These are phyloP conservation scores for Phenacoccus solenopsis DNA, from an alignment of 1,140 invertebrate genomes.

Conservation along the genomic window DNA sequence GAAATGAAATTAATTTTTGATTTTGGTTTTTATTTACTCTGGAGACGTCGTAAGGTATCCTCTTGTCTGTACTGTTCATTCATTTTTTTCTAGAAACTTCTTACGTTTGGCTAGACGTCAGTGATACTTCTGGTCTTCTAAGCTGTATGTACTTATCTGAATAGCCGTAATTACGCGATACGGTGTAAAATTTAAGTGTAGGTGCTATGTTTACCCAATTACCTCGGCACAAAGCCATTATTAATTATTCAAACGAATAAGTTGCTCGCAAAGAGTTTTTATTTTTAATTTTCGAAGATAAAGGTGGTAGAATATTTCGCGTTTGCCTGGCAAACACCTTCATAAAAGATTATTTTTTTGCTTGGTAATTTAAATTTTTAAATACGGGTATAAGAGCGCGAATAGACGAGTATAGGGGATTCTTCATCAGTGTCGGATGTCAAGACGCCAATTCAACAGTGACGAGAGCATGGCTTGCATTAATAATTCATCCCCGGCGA, in stretches of 20 bases:
- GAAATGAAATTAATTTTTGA: too few species aligned
- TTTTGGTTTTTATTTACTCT: too few species aligned
- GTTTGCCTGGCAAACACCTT: not conserved
- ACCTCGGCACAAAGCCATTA: not conserved
- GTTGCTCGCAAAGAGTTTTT: not conserved
- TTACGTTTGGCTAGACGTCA: too few species aligned
- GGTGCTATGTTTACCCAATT: not conserved
- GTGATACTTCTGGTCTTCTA: too few species aligned
- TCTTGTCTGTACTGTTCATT: too few species aligned
- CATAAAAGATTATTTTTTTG: not conserved
- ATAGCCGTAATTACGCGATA: not conserved
- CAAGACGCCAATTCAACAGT: not conserved
- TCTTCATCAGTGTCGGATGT: not conserved
- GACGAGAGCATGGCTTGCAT: not conserved
- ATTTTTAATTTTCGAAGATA: not conserved
- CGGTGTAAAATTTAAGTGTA: not conserved
- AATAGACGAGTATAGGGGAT: not conserved
- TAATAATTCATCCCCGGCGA: not conserved
- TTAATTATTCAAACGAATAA: not conserved
- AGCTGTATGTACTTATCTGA: too few species aligned
- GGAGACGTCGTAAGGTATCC: too few species aligned
- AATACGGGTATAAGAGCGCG: not conserved
- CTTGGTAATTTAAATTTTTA: not conserved
- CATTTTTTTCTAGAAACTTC: too few species aligned
- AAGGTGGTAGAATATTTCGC: not conserved